Conservation (phyloP, 2,888 invertebrate species). For the Hydropsyche betteni region DNA sequence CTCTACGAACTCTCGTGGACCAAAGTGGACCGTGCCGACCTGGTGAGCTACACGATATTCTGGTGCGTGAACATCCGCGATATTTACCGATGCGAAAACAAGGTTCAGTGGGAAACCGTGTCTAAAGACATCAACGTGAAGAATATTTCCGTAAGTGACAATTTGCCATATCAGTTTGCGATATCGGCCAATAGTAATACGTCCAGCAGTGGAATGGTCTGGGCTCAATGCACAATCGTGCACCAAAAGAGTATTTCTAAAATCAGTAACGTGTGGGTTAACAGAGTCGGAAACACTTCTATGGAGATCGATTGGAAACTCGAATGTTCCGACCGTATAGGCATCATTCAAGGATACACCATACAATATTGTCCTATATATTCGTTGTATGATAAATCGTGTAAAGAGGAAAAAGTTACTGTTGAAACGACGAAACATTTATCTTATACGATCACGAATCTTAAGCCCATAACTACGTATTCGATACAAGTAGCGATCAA, state of each 20-base stretch:
- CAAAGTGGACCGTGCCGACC: conserved; percentile 62
- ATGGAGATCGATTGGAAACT: conserved; percentile 80
- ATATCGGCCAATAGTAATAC: conserved; percentile 78
- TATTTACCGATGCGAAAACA: conserved; percentile 44
- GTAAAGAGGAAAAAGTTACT: conserved; percentile 63
- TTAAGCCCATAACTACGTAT: conserved; percentile 81
- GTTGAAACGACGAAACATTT: conserved; percentile 64
- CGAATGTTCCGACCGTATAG: conserved; percentile 77
- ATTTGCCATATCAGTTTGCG: conserved; percentile 73
- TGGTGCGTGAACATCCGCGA: conserved; percentile 73
- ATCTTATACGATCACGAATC: conserved; percentile 65
- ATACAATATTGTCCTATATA: conserved; percentile 78
- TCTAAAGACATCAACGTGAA: conserved; percentile 61
- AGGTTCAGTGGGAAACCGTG: conserved; percentile 61
- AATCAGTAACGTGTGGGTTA: conserved; percentile 67
- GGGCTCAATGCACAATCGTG: conserved; percentile 73
- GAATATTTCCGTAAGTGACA: conserved; percentile 68
- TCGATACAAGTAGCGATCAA: conserved; percentile 74
- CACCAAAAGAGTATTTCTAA: conserved; percentile 63
- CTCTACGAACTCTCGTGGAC: conserved; percentile 81
- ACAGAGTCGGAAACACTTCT: conserved; percentile 61
- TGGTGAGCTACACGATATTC: conserved; percentile 81
- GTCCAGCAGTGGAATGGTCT: conserved; percentile 84
- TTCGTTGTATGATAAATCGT: conserved; percentile 64
- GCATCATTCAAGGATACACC: conserved; percentile 76